Evolutionary conservation across 2,888 invertebrate species (phyloP).

Genomic region (Xanthostigma xanthostigma): DNA sequence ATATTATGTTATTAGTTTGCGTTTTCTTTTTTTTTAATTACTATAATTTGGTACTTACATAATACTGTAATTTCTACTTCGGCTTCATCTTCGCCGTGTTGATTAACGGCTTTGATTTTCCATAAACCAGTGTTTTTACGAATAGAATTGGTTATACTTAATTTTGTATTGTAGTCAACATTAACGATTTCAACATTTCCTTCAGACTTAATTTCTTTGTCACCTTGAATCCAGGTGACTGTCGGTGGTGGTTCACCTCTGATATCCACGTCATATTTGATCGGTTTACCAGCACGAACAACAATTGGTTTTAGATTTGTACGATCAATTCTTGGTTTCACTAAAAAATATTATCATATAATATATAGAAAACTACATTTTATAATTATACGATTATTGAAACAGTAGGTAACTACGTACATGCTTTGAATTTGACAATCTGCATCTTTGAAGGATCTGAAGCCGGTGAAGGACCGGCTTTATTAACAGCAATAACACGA

Average conservation of each 20-base stretch:
- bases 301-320: constrained; percentile 81
- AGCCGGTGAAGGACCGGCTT: constrained; percentile 80
- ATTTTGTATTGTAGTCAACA: constrained; percentile 79
- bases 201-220: constrained; percentile 57
- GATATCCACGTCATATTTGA: constrained; percentile 87
- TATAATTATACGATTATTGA: constrained; percentile 1
- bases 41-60: constrained; percentile 29
- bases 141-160: constrained; percentile 60
- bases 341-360: constrained; percentile 30
- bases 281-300: constrained; percentile 80
- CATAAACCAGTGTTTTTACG: constrained; percentile 83
- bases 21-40: not conserved
- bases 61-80: constrained; percentile 88
- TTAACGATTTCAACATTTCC: constrained; percentile 63
- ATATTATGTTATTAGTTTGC: not conserved
- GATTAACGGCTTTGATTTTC: constrained; percentile 78
- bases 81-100: constrained; percentile 83
- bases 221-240: constrained; percentile 77
- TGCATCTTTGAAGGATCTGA: constrained; percentile 85
- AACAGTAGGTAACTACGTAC: constrained; percentile 38
- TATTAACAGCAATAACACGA: constrained; percentile 81
- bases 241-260: constrained; percentile 92
- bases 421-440: constrained; percentile 70
- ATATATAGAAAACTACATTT: constrained; percentile 4
- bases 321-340: constrained; percentile 94